Conservation (phyloP, 2,797 vertebrate genomes). For the Rallus crepitans region DNA sequence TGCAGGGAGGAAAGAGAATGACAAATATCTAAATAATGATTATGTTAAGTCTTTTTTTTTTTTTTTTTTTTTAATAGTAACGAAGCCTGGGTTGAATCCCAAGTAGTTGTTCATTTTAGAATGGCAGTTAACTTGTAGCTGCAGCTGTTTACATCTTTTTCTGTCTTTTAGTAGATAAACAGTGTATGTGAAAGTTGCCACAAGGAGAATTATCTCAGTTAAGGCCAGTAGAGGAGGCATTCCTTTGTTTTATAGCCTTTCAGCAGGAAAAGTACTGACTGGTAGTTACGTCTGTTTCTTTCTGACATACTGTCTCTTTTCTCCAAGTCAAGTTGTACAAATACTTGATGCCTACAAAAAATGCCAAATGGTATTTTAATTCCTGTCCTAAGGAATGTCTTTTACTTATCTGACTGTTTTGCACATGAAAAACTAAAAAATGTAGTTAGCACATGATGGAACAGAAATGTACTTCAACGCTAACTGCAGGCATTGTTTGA, state of each 20-base stretch:
- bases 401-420: not conserved
- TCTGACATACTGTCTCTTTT: not conserved
- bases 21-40: not conserved
- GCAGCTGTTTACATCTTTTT: not conserved
- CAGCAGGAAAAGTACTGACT: not conserved
- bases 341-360: not conserved
- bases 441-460: not conserved
- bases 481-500: not conserved
- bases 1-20: not conserved
- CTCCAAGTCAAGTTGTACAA: not conserved
- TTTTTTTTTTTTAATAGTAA: not conserved
- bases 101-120: not conserved
- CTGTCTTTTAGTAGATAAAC: not conserved
- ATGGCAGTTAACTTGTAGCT: not conserved
- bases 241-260: not conserved
- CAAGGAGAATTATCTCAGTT: not conserved
- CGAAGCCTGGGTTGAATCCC: not conserved
- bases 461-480: not conserved
- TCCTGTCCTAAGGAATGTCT: not conserved
- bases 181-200: not conserved
- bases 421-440: not conserved
- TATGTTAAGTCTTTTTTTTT: not conserved
- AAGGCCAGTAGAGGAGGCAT: not conserved
- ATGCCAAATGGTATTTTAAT: not conserved
- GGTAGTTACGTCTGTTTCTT: not conserved